Conservation (phyloP, 2,888 invertebrate species). For the Aspidiotus destructor region DNA sequence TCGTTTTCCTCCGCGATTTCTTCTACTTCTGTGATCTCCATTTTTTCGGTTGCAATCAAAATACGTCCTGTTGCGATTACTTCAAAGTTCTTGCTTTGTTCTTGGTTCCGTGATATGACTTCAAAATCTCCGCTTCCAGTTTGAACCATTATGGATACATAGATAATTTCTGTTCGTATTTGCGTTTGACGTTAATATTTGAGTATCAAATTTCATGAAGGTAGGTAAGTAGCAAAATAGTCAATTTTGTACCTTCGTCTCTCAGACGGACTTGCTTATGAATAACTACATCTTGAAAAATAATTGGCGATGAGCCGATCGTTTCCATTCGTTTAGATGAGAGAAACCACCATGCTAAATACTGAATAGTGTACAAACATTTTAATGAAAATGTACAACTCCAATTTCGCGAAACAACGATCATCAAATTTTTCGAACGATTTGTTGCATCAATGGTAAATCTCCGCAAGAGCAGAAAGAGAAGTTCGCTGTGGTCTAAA, state of each 20-base stretch:
- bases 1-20: no score
- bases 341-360: conserved; percentile 10
- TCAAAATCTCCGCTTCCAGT: conserved; percentile 15
- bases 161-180: conserved; percentile 9
- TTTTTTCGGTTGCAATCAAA: background rate
- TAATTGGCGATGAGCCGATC: background rate
- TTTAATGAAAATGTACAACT: no score
- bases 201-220: background rate
- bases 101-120: background rate
- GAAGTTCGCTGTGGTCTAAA: background rate
- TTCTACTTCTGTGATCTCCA: background rate
- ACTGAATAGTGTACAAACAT: background rate
- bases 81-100: background rate
- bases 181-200: background rate
- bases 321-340: background rate
- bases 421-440: no score
- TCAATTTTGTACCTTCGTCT: conserved; percentile 46
- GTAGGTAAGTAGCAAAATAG: background rate
- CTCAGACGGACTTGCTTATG: conserved; percentile 54
- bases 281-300: conserved; percentile 13
- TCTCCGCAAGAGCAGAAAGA: no score
- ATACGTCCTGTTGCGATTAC: conserved; percentile 1
- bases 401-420: no score
- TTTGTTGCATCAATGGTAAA: no score
- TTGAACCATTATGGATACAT: conserved; percentile 6